phyloP scores from a whole-genome alignment of 1,140 invertebrate genomes.

The Paraescarpia echinospica region DNA sequence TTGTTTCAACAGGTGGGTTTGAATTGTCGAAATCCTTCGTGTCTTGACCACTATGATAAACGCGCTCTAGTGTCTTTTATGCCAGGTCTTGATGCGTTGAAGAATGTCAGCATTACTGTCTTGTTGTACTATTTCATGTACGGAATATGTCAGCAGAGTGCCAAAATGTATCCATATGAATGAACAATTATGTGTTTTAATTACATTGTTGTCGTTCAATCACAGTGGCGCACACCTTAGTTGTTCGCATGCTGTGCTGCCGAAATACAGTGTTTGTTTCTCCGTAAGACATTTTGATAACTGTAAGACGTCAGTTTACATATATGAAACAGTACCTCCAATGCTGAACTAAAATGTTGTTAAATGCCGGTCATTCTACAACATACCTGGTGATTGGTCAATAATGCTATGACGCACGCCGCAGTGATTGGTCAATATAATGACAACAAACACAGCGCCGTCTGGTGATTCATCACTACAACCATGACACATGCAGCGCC shows the following conservation, averaged over 20 bases:
- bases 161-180: too few relatives aligned
- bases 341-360: neutral
- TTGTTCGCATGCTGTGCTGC: neutral
- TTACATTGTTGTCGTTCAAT: neutral
- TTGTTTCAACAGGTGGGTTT: too few relatives aligned
- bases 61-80: too few relatives aligned
- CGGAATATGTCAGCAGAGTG: too few relatives aligned
- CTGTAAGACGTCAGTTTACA: neutral
- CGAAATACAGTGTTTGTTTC: neutral
- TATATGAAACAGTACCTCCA: neutral
- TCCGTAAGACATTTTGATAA: neutral
- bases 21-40: too few relatives aligned
- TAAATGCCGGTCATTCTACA: neutral
- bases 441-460: neutral
- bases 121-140: too few relatives aligned
- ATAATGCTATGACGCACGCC: neutral
- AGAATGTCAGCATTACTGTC: too few relatives aligned
- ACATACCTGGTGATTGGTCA: too few relatives aligned
- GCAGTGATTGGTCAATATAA: neutral
- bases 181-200: too few relatives aligned
- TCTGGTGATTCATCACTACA: neutral
- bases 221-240: neutral
- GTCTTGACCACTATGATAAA: too few relatives aligned
- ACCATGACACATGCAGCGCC: neutral
- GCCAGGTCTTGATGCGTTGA: too few relatives aligned